phyloP scores from a whole-genome alignment of 2,113 vertebrate species.

The Sinocyclocheilus anophthalmus region DNA sequence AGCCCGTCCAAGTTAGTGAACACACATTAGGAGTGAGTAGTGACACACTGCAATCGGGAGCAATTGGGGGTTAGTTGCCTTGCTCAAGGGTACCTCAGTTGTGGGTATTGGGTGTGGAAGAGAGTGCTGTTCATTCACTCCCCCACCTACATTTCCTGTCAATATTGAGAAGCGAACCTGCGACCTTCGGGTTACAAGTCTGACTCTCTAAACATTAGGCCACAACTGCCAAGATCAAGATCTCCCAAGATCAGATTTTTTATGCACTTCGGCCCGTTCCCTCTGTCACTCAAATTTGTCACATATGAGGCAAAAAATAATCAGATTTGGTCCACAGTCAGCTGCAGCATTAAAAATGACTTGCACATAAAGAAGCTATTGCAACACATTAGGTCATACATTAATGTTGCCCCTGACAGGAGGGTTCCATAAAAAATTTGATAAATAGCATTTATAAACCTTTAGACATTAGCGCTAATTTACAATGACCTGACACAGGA shows the following conservation, averaged over 20 bases:
- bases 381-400: background rate
- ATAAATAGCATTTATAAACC: background rate
- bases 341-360: background rate
- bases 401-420: background rate
- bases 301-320: background rate
- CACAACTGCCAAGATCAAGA: too few species aligned
- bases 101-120: too few species aligned
- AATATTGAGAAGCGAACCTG: too few species aligned
- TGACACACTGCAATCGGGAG: too few species aligned
- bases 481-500: conserved; percentile 63
- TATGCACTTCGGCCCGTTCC: background rate
- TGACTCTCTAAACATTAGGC: too few species aligned
- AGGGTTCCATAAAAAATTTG: background rate
- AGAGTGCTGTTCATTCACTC: too few species aligned
- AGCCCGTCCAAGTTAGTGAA: too few species aligned
- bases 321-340: background rate
- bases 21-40: too few species aligned
- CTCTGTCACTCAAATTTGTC: background rate
- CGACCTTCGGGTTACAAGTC: too few species aligned
- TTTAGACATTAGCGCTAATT: conserved; percentile 52
- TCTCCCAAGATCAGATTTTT: background rate
- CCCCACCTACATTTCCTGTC: too few species aligned
- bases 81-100: too few species aligned
- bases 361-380: background rate
- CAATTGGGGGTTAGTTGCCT: too few species aligned